Conservation (phyloP, 2,113 vertebrate species). For the Carollia perspicillata region DNA sequence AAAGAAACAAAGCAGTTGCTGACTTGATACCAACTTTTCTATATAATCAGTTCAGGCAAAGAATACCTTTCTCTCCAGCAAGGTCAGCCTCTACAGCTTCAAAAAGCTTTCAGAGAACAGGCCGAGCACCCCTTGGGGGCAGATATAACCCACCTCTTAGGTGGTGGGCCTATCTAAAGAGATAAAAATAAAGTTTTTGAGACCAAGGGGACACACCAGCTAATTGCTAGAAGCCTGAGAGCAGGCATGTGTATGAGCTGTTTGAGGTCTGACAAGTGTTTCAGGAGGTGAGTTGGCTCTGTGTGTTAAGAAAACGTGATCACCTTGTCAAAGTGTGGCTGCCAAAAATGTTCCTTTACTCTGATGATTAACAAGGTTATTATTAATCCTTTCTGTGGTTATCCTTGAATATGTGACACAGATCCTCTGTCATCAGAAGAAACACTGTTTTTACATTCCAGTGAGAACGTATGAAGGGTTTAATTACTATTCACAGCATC, state of each 20-base stretch:
- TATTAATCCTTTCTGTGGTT: conserved; percentile 76
- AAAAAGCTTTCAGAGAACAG: conserved; percentile 3
- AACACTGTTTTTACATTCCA: conserved; percentile 77
- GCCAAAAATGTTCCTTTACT: conserved; percentile 48
- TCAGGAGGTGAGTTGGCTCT: background rate
- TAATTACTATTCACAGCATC: conserved; percentile 75
- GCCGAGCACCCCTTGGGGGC: background rate
- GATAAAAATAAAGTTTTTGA: background rate
- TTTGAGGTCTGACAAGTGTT: conserved; percentile 39
- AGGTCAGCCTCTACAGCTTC: background rate
- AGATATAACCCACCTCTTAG: background rate
- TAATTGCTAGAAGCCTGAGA: conserved; percentile 11
- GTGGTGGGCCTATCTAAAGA: background rate
- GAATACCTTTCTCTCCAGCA: background rate
- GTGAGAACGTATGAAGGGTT: conserved; percentile 67
- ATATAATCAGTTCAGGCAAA: background rate
- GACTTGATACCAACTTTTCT: background rate
- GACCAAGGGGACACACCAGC: background rate
- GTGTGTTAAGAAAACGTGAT: conserved; percentile 49
- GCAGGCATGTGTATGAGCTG: background rate
- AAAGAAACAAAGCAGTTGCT: background rate
- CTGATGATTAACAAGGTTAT: conserved; percentile 71
- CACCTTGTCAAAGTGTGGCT: conserved; percentile 51
- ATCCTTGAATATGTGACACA: conserved; percentile 74
- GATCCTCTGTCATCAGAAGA: conserved; percentile 72